Conservation (phyloP, 2,113 vertebrate species). For the Crypturellus undulatus region DNA sequence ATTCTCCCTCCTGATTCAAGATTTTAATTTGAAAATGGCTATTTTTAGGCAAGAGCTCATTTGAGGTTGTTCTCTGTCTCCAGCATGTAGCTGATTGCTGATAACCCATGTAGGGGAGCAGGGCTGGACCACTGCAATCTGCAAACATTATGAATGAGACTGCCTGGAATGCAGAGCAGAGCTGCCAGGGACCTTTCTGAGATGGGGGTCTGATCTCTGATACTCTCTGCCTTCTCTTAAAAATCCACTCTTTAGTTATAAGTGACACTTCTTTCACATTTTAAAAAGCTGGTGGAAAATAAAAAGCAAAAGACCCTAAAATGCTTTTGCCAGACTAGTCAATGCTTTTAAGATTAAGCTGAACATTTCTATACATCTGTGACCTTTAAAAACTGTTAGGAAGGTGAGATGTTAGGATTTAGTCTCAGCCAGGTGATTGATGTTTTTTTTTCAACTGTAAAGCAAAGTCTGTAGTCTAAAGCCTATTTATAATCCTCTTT, state of each 20-base stretch:
- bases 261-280: conserved; percentile 60
- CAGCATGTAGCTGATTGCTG: conserved; percentile 76
- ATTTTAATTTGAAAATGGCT: conserved; percentile 79
- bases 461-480: conserved; percentile 68
- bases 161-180: conserved; percentile 70
- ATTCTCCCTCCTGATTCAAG: conserved; percentile 35
- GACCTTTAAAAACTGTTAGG: conserved; percentile 73
- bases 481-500: conserved; percentile 69
- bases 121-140: conserved; percentile 65
- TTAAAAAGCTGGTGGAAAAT: conserved; percentile 61
- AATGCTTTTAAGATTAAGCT: conserved; percentile 67
- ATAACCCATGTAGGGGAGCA: conserved; percentile 50
- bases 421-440: conserved; percentile 66
- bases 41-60: conserved; percentile 77
- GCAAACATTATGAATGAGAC: conserved; percentile 72
- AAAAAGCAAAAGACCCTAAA: conserved; percentile 42
- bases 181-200: conserved; percentile 25
- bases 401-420: conserved; percentile 71
- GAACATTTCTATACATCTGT: conserved; percentile 65
- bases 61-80: conserved; percentile 67
- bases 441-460: conserved; percentile 63
- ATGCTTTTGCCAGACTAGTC: conserved; percentile 50
- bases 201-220: conserved; percentile 8
- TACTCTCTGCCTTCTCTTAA: conserved; percentile 31
- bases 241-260: conserved; percentile 40